Evolutionary conservation across 2,797 vertebrate genomes (phyloP).

Genomic region (Oryzias dopingdopingensis): DNA sequence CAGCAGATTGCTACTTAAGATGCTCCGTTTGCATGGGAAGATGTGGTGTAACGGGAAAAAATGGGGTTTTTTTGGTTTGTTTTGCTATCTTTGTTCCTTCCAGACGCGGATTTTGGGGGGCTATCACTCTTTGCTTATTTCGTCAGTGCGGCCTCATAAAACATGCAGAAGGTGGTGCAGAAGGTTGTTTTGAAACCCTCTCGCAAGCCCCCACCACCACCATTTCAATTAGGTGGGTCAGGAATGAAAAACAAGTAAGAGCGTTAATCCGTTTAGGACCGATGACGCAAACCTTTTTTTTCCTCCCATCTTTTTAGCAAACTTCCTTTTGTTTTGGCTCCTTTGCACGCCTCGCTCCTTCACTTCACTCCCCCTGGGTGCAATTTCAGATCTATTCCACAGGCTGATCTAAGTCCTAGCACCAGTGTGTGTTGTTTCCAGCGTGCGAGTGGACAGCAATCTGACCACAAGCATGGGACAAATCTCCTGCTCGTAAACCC

Average conservation of each 20-base stretch:
- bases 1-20: slow-evolving; percentile 19
- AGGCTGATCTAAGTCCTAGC: slow-evolving; percentile 55
- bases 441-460: slow-evolving; percentile 44
- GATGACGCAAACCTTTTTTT: slow-evolving; percentile 29
- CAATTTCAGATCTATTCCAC: slow-evolving; percentile 51
- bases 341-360: slow-evolving; percentile 1
- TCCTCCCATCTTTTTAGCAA: slow-evolving; percentile 9
- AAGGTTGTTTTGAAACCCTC: slow-evolving; percentile 48
- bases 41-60: slow-evolving; percentile 23
- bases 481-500: slow-evolving; percentile 54
- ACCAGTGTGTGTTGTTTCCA: slow-evolving; percentile 35
- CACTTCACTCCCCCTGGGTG: slow-evolving; percentile 35
- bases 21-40: not conserved
- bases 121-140: slow-evolving; percentile 37
- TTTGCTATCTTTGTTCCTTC: slow-evolving; percentile 24
- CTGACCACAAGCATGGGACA: slow-evolving; percentile 55
- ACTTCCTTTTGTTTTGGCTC: slow-evolving; percentile 38
- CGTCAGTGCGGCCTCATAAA: slow-evolving; percentile 42
- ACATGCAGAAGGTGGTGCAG: slow-evolving; percentile 52
- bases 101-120: slow-evolving; percentile 33
- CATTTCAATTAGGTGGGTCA: slow-evolving; percentile 34
- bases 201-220: slow-evolving; percentile 24
- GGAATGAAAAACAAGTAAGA: not conserved
- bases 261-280: slow-evolving; percentile 31
- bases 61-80: slow-evolving; percentile 56